phyloP scores from a whole-genome alignment of 2,113 vertebrate species.

The Apus apus region DNA sequence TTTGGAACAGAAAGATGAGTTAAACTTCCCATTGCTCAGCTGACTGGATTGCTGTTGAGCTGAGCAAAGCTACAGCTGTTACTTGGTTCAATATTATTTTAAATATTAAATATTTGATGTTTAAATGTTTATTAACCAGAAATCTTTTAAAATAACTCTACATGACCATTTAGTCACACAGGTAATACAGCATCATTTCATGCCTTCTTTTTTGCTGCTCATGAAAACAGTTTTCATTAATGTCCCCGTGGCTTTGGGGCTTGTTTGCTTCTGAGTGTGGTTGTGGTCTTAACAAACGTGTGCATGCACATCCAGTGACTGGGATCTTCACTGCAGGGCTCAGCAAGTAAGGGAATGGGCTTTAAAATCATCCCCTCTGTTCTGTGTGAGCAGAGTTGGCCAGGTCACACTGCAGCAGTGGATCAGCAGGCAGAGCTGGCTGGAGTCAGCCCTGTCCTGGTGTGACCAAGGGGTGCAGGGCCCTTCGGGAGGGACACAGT shows the following conservation, averaged over 20 bases:
- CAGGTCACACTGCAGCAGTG: not conserved
- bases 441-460: not conserved
- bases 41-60: not conserved
- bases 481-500: not conserved
- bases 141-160: not conserved
- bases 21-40: not conserved
- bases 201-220: not conserved
- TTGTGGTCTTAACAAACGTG: not conserved
- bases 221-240: not conserved
- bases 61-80: not conserved
- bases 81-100: too few relatives aligned
- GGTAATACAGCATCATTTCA: not conserved
- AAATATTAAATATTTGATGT: not conserved
- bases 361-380: not conserved
- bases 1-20: not conserved
- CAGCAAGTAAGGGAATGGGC: not conserved
- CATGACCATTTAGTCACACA: not conserved
- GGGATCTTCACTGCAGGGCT: not conserved
- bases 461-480: not conserved
- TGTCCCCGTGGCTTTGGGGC: not conserved
- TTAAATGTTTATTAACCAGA: not conserved
- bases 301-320: fast-evolving
- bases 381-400: not conserved
- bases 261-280: not conserved
- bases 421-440: not conserved